Evolutionary conservation across 2,113 vertebrate genomes (phyloP).

Genomic region (Uria aalge): DNA sequence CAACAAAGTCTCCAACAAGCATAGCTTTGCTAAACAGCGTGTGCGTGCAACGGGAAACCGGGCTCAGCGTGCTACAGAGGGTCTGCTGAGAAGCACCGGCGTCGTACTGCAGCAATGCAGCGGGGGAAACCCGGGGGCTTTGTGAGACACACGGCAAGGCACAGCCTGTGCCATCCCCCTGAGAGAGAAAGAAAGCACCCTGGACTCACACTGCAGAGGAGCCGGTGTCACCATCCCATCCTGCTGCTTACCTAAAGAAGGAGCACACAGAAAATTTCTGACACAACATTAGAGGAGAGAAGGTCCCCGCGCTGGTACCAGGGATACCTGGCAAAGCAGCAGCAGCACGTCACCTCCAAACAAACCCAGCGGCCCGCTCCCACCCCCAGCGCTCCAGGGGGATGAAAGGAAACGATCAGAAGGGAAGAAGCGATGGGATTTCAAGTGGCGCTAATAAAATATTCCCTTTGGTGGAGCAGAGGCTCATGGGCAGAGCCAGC

Average conservation of each 20-base stretch:
- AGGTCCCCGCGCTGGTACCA: not conserved
- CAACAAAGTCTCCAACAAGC: not conserved
- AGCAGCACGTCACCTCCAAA: not conserved
- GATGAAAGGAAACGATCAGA: conserved; percentile 51
- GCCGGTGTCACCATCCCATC: not conserved
- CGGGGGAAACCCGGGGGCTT: not conserved
- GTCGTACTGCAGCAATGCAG: rapidly evolving
- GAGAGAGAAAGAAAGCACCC: not conserved
- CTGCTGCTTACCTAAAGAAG: not conserved
- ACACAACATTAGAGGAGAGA: not conserved
- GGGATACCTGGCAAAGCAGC: not conserved
- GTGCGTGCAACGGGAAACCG: not conserved
- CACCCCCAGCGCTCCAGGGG: not conserved
- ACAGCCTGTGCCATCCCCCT: rapidly evolving
- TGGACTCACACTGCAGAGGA: not conserved
- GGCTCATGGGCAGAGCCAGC: not conserved
- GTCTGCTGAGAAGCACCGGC: not conserved
- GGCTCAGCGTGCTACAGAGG: not conserved
- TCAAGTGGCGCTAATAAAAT: conserved; percentile 23
- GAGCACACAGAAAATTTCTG: not conserved
- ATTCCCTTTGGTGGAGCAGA: conserved; percentile 53
- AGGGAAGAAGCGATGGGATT: not conserved
- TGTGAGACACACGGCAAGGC: not conserved
- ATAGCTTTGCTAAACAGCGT: not conserved
- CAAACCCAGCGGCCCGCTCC: not conserved